phyloP scores from a whole-genome alignment of 2,113 vertebrate genomes.

The Semicossyphus pulcher region DNA sequence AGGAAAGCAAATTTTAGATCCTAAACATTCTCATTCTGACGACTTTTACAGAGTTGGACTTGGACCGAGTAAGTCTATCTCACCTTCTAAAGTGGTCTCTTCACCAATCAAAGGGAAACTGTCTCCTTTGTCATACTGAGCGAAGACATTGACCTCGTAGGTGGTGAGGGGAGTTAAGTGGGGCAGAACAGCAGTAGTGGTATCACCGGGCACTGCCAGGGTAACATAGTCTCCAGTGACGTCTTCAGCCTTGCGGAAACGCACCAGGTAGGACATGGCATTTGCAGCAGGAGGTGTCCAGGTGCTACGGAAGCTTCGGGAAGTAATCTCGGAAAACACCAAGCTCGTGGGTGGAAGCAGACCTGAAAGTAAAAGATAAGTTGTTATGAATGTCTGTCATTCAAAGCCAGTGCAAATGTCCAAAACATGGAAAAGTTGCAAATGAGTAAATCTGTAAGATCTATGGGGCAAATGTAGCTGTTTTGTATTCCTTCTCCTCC shows the following conservation, averaged over 20 bases:
- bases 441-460: background rate
- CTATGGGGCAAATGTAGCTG: background rate
- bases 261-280: conserved; percentile 90
- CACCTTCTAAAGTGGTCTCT: conserved; percentile 95
- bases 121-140: conserved; percentile 94
- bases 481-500: background rate
- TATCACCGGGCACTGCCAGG: conserved; percentile 86
- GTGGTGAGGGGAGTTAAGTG: conserved; percentile 90
- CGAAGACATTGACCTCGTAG: conserved; percentile 91
- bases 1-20: conserved; percentile 3
- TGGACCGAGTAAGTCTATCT: background rate
- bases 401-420: background rate
- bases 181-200: conserved; percentile 85
- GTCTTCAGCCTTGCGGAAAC: conserved; percentile 88
- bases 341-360: conserved; percentile 89
- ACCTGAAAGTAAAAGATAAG: conserved; percentile 76
- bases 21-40: background rate
- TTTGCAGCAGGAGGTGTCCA: conserved; percentile 87
- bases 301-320: conserved; percentile 91
- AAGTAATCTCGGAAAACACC: conserved; percentile 92
- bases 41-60: rapidly evolving
- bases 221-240: conserved; percentile 87
- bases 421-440: background rate
- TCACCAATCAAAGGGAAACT: conserved; percentile 90
- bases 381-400: background rate